Evolutionary conservation across 2,888 invertebrate genomes (phyloP).

Genomic region (Congeria kusceri): DNA sequence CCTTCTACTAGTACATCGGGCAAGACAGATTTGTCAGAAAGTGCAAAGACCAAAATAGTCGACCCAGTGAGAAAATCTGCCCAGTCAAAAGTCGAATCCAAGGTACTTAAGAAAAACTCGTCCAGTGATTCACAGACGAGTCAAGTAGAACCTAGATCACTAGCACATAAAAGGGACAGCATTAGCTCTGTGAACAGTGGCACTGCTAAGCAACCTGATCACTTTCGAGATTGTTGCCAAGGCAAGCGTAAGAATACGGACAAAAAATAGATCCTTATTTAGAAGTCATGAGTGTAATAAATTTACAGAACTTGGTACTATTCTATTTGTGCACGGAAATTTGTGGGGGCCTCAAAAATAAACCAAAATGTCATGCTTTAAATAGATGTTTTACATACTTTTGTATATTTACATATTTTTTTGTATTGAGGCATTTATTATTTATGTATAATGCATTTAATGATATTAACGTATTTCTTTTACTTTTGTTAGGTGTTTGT

Average conservation of each 20-base stretch:
- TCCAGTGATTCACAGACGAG: no score
- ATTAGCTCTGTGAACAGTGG: conserved; percentile 57
- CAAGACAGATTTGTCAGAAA: background rate
- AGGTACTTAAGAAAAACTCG: no score
- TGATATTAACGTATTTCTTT: no score
- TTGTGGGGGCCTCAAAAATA: no score
- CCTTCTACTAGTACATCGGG: background rate
- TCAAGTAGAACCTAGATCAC: background rate
- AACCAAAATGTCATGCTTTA: no score
- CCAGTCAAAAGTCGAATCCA: background rate
- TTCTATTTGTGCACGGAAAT: no score
- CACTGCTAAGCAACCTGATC: conserved; percentile 45
- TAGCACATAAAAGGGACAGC: conserved; percentile 42
- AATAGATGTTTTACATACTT: no score
- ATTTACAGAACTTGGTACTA: background rate
- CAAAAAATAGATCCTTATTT: conserved; percentile 11
- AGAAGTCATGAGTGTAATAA: background rate
- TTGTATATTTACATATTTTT: no score
- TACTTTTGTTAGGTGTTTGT: no score
- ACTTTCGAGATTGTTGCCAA: conserved; percentile 56
- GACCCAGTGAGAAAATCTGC: background rate
- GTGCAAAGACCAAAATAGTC: conserved; percentile 5
- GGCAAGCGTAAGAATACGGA: conserved; percentile 41
- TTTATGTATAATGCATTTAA: no score
- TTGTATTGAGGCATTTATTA: no score